These are phyloP conservation scores for Condylura cristata DNA, from an alignment of 2,113 vertebrate species.

Conservation along the genomic window DNA sequence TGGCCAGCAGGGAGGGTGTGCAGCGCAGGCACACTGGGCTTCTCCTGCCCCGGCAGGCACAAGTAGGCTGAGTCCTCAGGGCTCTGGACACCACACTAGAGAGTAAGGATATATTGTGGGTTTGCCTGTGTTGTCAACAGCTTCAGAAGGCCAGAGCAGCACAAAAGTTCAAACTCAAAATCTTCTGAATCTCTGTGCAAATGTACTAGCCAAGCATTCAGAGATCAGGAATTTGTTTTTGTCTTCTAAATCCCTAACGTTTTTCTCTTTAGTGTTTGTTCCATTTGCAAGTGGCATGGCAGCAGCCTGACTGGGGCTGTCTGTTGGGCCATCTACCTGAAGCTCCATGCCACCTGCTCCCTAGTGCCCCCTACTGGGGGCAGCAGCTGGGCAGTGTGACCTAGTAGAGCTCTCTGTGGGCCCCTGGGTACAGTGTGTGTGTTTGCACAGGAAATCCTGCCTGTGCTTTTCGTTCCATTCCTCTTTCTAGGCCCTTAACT, in stretches of 20 bases:
- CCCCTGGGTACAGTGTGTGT: not conserved
- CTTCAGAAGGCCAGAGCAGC: not conserved
- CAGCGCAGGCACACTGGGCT: not conserved
- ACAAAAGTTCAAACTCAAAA: not conserved
- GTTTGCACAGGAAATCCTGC: not conserved
- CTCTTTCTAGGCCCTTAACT: not conserved
- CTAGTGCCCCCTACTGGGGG: accelerated
- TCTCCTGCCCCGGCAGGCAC: not conserved
- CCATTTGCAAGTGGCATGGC: not conserved
- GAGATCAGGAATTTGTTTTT: not conserved
- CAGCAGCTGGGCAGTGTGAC: not conserved
- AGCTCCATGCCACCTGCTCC: not conserved
- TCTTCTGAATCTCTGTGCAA: not conserved
- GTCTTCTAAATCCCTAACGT: not conserved
- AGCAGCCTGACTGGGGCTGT: not conserved
- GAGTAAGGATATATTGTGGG: not conserved
- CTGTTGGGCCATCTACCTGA: not conserved
- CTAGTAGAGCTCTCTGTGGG: not conserved
- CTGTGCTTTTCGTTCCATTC: not conserved
- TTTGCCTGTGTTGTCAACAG: conserved; percentile 19
- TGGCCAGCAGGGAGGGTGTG: not conserved
- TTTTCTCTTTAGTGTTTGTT: not conserved
- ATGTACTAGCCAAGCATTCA: not conserved
- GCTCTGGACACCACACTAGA: not conserved
- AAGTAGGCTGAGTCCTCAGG: not conserved